Evolutionary conservation across 1,140 invertebrate species (phyloP).

Genomic region (Aphaenogaster rudis): DNA sequence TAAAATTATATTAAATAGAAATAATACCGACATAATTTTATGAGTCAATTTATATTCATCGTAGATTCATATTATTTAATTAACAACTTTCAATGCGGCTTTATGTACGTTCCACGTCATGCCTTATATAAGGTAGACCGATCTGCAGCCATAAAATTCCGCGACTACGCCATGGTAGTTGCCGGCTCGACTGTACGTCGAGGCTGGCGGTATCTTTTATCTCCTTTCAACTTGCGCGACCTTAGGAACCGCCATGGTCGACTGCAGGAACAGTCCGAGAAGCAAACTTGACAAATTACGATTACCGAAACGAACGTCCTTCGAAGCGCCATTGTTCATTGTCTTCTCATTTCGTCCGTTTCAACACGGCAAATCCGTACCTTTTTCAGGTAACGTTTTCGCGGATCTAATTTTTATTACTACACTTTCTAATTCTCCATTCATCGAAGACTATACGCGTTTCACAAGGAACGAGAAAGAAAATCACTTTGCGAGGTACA

Average conservation of each 20-base stretch:
- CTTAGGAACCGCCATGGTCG: conserved; percentile 28
- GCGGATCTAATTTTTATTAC: neutral
- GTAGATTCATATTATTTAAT: neutral
- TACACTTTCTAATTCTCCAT: neutral
- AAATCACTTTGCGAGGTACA: neutral
- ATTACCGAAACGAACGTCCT: conserved; percentile 1
- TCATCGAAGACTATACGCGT: neutral
- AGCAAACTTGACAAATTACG: conserved; percentile 45
- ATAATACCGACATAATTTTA: neutral
- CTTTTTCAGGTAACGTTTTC: neutral
- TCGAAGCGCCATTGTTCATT: neutral
- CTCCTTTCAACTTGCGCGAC: conserved; percentile 17
- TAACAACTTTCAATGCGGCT: neutral
- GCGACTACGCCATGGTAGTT: conserved; percentile 7
- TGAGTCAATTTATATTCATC: neutral
- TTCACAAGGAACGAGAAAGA: neutral
- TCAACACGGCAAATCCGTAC: no score
- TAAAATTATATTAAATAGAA: conserved; percentile 10
- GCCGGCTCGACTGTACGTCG: conserved; percentile 49
- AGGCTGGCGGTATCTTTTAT: conserved; percentile 54
- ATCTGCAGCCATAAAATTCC: conserved; percentile 27
- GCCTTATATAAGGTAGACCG: conserved; percentile 14
- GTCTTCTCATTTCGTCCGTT: neutral
- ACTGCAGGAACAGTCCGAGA: neutral
- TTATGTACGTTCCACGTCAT: neutral